phyloP scores from a whole-genome alignment of 2,888 invertebrate genomes.

The Priocnemis perturbator region DNA sequence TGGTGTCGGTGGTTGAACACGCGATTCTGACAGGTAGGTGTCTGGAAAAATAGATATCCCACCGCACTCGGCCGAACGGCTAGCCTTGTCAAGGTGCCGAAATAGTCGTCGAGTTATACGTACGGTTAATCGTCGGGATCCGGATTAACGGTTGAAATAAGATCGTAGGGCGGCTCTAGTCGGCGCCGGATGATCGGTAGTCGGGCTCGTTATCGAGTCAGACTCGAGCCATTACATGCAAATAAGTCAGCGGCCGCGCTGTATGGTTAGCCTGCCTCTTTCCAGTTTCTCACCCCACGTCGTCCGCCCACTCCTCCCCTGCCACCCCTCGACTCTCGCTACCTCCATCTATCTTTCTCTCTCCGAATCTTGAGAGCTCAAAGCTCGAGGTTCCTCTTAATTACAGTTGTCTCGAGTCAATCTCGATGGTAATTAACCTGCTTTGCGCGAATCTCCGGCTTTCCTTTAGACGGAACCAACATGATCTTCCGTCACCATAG shows the following conservation, averaged over 20 bases:
- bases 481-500: slow-evolving; percentile 9
- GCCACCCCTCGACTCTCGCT: slow-evolving; percentile 10
- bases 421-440: slow-evolving; percentile 74
- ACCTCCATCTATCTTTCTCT: slow-evolving; percentile 27
- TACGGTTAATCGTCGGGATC: not conserved
- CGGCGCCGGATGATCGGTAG: slow-evolving; percentile 21
- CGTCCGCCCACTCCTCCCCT: slow-evolving; percentile 10
- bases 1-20: not conserved
- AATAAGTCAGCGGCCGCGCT: slow-evolving; percentile 62
- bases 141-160: slow-evolving; percentile 22
- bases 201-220: slow-evolving; percentile 57
- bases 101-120: not conserved
- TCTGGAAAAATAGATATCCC: no score
- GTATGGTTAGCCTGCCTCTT: slow-evolving; percentile 39
- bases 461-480: slow-evolving; percentile 29
- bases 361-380: slow-evolving; percentile 52
- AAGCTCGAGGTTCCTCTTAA: slow-evolving; percentile 71
- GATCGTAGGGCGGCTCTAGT: slow-evolving; percentile 9
- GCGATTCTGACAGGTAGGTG: slow-evolving; percentile 2
- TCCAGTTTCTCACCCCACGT: slow-evolving; percentile 9
- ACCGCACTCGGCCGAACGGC: no score
- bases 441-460: slow-evolving; percentile 47
- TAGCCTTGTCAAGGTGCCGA: not conserved
- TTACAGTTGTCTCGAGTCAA: slow-evolving; percentile 74
- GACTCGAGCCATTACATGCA: slow-evolving; percentile 68